Conservation (phyloP, 1,140 invertebrate species). For the Drosophila baimaii region DNA sequence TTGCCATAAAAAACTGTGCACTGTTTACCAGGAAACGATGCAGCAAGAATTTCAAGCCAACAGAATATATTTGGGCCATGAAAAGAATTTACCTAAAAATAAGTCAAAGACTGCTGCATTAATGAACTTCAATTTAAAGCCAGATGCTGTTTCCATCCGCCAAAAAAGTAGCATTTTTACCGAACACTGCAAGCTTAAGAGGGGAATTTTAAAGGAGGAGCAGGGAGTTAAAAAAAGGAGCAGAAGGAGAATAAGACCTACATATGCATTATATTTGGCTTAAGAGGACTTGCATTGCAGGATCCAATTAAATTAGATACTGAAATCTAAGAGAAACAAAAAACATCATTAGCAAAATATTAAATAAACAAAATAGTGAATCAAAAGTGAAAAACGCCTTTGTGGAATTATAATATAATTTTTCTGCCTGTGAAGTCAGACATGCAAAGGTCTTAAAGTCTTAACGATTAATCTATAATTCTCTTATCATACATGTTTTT, state of each 20-base stretch:
- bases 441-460: background rate
- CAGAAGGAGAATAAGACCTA: background rate
- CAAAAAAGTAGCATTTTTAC: slow-evolving; percentile 64
- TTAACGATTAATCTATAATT: background rate
- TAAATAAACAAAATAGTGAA: background rate
- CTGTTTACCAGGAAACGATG: slow-evolving; percentile 66
- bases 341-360: no score
- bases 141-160: slow-evolving; percentile 45
- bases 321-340: no score
- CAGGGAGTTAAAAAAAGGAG: background rate
- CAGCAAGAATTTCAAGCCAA: slow-evolving; percentile 2
- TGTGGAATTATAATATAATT: no score
- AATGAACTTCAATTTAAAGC: slow-evolving; percentile 68
- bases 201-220: background rate
- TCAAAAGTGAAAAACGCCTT: background rate
- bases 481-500: background rate
- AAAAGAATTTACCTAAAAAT: slow-evolving; percentile 45
- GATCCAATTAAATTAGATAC: no score
- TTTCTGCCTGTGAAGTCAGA: background rate
- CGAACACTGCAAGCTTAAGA: slow-evolving; percentile 42
- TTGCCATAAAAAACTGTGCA: slow-evolving; percentile 59
- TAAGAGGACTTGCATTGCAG: slow-evolving; percentile 16
- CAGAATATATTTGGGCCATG: slow-evolving; percentile 17
- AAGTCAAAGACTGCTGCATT: slow-evolving; percentile 57
- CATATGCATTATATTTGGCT: slow-evolving; percentile 21